Evolutionary conservation across 2,888 invertebrate genomes (phyloP).

Genomic region (Apeira syringaria): DNA sequence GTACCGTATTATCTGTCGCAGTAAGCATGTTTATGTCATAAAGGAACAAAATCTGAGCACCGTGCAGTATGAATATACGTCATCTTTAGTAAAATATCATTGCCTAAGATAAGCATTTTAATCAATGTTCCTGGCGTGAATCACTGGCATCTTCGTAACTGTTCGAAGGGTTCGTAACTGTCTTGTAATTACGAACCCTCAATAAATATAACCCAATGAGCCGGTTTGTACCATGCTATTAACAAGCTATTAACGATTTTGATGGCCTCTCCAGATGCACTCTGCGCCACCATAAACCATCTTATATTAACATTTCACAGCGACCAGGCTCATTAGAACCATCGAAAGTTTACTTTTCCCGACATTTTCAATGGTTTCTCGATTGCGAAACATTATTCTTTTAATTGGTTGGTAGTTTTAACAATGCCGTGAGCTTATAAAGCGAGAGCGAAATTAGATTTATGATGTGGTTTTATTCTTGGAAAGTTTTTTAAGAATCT

Average conservation of each 20-base stretch:
- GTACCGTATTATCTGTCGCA: too few species aligned
- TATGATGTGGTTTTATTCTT: not conserved
- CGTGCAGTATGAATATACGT: too few species aligned
- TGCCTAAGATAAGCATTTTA: too few species aligned
- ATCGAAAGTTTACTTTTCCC: not conserved
- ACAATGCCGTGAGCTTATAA: constrained; percentile 8
- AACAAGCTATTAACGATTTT: constrained; percentile 33
- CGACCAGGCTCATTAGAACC: constrained; percentile 2
- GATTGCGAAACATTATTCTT: constrained; percentile 11
- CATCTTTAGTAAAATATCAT: too few species aligned
- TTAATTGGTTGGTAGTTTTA: constrained; percentile 9
- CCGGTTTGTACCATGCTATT: constrained; percentile 22
- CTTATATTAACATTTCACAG: constrained; percentile 32
- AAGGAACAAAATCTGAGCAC: too few species aligned
- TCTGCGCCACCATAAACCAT: constrained; percentile 27
- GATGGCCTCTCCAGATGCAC: constrained; percentile 37
- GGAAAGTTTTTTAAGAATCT: too few species aligned
- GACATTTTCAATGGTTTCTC: not conserved
- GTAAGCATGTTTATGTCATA: too few species aligned
- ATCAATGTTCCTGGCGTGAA: too few species aligned
- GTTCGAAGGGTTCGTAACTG: too few species aligned
- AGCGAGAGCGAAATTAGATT: constrained; percentile 4
- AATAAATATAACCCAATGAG: not conserved
- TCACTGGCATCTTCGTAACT: too few species aligned
- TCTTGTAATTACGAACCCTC: too few species aligned